These are phyloP conservation scores for Crocidura indochinensis DNA, from an alignment of 2,797 vertebrate genomes.

Conservation along the genomic window DNA sequence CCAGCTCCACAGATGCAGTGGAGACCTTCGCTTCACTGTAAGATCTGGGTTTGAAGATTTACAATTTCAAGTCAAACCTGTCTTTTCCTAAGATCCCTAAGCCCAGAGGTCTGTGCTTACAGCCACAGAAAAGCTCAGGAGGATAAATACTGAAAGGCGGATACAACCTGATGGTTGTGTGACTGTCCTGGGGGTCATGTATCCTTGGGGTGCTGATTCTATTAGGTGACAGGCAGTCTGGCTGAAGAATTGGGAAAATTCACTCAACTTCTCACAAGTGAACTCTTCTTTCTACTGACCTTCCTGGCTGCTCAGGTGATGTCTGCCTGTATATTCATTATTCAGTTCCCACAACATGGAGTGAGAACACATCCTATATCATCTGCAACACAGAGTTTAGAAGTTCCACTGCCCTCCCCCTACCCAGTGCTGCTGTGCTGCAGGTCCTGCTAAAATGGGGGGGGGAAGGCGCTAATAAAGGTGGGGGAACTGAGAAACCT, in stretches of 20 bases:
- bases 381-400: neutral
- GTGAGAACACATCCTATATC: fast-evolving
- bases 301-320: neutral
- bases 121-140: neutral
- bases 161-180: neutral
- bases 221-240: neutral
- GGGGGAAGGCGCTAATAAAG: too few relatives aligned
- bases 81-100: neutral
- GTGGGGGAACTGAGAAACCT: neutral
- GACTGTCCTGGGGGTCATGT: too few relatives aligned
- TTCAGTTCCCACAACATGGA: neutral
- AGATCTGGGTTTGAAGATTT: neutral
- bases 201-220: neutral
- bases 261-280: neutral
- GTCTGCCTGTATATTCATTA: neutral
- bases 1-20: neutral
- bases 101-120: neutral
- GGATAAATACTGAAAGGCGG: neutral
- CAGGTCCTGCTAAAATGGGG: neutral
- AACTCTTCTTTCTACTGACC: neutral
- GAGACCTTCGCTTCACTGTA: neutral
- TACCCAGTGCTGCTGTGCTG: neutral
- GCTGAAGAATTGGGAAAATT: neutral
- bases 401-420: neutral
- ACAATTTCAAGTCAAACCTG: neutral